Conservation (phyloP, 2,113 vertebrate species). For the Anguilla rostrata region DNA sequence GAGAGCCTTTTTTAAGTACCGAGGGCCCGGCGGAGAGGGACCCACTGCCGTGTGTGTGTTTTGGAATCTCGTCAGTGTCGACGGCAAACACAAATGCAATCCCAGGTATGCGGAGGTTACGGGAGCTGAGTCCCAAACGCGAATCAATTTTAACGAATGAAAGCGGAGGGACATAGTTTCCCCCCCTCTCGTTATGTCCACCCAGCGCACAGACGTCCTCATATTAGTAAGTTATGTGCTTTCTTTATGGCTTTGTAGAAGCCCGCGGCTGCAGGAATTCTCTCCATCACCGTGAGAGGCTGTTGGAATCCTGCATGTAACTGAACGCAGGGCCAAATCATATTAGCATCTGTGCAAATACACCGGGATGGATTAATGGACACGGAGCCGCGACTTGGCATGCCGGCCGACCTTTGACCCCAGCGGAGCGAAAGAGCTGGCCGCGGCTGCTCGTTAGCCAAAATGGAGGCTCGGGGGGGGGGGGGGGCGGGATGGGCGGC, state of each 20-base stretch:
- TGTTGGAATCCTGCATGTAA: slow-evolving; percentile 40
- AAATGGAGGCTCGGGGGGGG: not conserved
- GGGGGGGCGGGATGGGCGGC: too few species aligned
- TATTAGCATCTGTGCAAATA: slow-evolving; percentile 56
- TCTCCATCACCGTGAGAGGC: slow-evolving; percentile 49
- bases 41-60: not conserved
- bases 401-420: slow-evolving; percentile 32
- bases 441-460: not conserved
- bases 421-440: too few species aligned
- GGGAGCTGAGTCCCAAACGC: not conserved
- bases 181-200: slow-evolving; percentile 45
- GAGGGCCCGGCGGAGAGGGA: not conserved
- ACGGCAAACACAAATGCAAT: not conserved
- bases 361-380: slow-evolving; percentile 23
- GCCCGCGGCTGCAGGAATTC: slow-evolving; percentile 44
- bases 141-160: slow-evolving; percentile 28
- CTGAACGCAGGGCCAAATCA: slow-evolving; percentile 41
- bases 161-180: slow-evolving; percentile 63
- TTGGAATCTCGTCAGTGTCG: not conserved
- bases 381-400: slow-evolving; percentile 42
- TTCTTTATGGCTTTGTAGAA: slow-evolving; percentile 59
- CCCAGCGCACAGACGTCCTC: slow-evolving; percentile 55
- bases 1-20: not conserved
- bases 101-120: not conserved
- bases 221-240: slow-evolving; percentile 62